These are phyloP conservation scores for Arrhamphus sclerolepis DNA, from an alignment of 2,797 vertebrate genomes.

Conservation along the genomic window DNA sequence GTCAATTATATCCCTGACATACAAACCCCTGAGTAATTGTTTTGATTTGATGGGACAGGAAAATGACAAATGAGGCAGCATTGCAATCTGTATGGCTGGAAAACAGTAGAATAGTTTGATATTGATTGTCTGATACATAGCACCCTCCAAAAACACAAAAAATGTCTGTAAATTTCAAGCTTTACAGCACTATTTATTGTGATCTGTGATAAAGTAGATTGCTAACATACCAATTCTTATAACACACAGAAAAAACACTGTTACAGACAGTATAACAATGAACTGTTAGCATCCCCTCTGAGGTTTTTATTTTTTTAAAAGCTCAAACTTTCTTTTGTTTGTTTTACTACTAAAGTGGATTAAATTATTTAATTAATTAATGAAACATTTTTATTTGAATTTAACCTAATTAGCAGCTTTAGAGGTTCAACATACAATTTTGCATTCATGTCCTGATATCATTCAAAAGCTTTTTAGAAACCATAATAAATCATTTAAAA, in stretches of 20 bases:
- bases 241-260: too few relatives aligned
- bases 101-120: too few relatives aligned
- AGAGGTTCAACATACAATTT: not conserved
- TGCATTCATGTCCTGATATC: not conserved
- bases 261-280: too few relatives aligned
- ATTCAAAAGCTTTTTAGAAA: not conserved
- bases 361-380: too few relatives aligned
- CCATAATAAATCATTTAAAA: not conserved
- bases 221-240: too few relatives aligned
- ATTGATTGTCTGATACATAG: too few relatives aligned
- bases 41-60: constrained; percentile 15
- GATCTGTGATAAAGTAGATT: too few relatives aligned
- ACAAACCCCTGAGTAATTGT: constrained; percentile 16
- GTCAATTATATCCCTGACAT: constrained; percentile 19
- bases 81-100: too few relatives aligned
- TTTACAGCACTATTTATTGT: too few relatives aligned
- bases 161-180: too few relatives aligned
- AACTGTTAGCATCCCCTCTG: too few relatives aligned
- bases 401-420: not conserved
- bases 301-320: not conserved
- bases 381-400: not conserved
- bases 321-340: not conserved
- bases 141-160: too few relatives aligned
- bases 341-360: not conserved
- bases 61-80: constrained; percentile 18